Percentiles rank a stretch among this genome's conserved stretches.
phyloP scores from a whole-genome alignment of 2,888 invertebrate species.

The Microchrysa polita region DNA sequence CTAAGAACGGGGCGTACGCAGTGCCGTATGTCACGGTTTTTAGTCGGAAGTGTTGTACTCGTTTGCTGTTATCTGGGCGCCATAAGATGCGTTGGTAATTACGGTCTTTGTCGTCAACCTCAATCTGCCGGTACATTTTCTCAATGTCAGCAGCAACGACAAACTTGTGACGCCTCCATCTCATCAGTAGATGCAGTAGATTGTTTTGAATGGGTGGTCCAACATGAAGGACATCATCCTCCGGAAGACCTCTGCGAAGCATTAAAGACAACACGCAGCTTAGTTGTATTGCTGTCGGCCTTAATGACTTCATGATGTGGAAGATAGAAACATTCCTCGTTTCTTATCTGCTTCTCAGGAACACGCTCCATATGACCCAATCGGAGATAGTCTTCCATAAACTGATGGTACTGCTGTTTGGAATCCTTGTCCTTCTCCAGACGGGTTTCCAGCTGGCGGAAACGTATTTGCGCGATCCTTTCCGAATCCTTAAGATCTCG shows the following conservation, averaged over 20 bases:
- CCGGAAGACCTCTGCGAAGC: too few species aligned
- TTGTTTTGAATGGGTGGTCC: conserved; percentile 14
- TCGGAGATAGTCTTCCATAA: conserved; percentile 51
- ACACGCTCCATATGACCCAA: conserved; percentile 52
- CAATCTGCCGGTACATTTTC: conserved; percentile 40
- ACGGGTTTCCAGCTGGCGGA: not conserved
- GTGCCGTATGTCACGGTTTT: conserved; percentile 50
- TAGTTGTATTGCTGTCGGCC: conserved; percentile 28
- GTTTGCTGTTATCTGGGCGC: not conserved
- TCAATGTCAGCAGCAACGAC: conserved; percentile 51
- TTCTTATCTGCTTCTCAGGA: conserved; percentile 4
- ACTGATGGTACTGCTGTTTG: conserved; percentile 44
- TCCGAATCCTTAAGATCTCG: not conserved
- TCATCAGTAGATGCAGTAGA: not conserved
- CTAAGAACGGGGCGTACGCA: conserved; percentile 48
- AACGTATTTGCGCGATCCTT: not conserved
- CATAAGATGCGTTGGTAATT: conserved; percentile 42
- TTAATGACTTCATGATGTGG: conserved; percentile 38
- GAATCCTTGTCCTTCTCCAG: not conserved
- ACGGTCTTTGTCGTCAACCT: conserved; percentile 10
- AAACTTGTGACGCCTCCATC: not conserved
- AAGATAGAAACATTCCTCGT: conserved; percentile 20
- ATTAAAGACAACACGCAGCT: conserved; percentile 31
- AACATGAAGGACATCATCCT: not conserved
- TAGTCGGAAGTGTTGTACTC: conserved; percentile 2